Conservation (phyloP, 2,888 invertebrate species). For the Cheilosia grossa region DNA sequence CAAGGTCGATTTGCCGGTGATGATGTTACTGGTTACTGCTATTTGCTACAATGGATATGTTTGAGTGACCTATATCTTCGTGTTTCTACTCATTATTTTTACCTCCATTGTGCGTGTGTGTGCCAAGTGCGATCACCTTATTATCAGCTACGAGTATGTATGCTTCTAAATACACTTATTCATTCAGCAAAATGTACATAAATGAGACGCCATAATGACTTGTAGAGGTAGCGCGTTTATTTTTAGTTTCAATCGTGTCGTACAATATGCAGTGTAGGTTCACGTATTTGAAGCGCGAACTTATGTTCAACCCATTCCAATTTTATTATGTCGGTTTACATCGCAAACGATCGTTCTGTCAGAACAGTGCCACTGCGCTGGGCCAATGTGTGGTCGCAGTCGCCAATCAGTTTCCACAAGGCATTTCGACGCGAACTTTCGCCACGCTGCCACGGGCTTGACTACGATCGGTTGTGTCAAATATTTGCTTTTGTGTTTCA, state of each 20-base stretch:
- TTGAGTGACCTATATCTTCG: constrained; percentile 48
- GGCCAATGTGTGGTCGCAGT: constrained; percentile 1
- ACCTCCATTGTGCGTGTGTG: neutral
- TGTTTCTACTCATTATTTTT: neutral
- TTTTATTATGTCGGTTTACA: constrained; percentile 51
- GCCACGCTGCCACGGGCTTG: neutral
- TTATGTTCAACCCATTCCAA: neutral
- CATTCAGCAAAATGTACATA: constrained; percentile 31
- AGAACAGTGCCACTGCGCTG: constrained; percentile 14
- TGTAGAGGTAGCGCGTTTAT: constrained; percentile 15
- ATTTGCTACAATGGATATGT: constrained; percentile 11
- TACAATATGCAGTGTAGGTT: constrained; percentile 7
- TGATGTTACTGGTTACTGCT: constrained; percentile 48
- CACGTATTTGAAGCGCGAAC: neutral
- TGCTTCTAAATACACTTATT: neutral
- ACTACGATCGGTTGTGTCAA: constrained; percentile 32
- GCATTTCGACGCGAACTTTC: constrained; percentile 7
- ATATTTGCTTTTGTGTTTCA: constrained; percentile 21
- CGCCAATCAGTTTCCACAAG: constrained; percentile 33
- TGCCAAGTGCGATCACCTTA: neutral
- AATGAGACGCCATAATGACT: neutral
- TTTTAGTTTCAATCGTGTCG: constrained; percentile 55
- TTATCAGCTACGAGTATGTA: constrained; percentile 3
- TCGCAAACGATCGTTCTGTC: constrained; percentile 7
- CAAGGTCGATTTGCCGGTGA: constrained; percentile 67